Percentiles rank a stretch among this genome's conserved stretches.
These are phyloP conservation scores for Amia ocellicauda DNA, from an alignment of 2,113 vertebrate genomes.

Conservation along the genomic window DNA sequence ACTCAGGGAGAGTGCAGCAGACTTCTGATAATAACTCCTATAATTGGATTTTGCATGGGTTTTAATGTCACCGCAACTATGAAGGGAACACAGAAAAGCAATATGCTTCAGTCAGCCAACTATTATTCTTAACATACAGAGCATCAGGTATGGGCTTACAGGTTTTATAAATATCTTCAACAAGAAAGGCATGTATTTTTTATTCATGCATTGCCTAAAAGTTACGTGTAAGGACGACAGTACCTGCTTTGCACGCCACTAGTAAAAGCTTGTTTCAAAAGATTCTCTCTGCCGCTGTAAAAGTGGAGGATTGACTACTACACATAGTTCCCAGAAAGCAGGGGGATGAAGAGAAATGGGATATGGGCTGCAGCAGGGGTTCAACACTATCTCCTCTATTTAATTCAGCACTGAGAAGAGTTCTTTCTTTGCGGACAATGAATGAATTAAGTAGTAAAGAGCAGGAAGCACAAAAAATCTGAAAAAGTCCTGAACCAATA, in stretches of 20 bases:
- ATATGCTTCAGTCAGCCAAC: neutral
- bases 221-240: neutral
- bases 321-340: too few relatives aligned
- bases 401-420: too few relatives aligned
- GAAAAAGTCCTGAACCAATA: too few relatives aligned
- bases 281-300: too few relatives aligned
- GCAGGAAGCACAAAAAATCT: too few relatives aligned
- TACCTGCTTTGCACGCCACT: neutral
- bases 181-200: neutral
- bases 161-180: neutral
- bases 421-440: too few relatives aligned
- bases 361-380: too few relatives aligned
- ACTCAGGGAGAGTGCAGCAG: slow-evolving; percentile 13
- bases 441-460: too few relatives aligned
- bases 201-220: neutral
- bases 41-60: slow-evolving; percentile 32
- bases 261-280: too few relatives aligned
- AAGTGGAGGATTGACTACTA: too few relatives aligned
- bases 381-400: too few relatives aligned
- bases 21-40: slow-evolving; percentile 28
- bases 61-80: slow-evolving; percentile 18
- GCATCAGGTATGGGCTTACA: neutral
- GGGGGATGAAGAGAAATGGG: too few relatives aligned
- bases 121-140: neutral
- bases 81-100: neutral